A percentile compares a stretch with the other conserved stretches of the same genome.
Conservation (phyloP, 2,113 vertebrate genomes). For the Nanger granti region DNA sequence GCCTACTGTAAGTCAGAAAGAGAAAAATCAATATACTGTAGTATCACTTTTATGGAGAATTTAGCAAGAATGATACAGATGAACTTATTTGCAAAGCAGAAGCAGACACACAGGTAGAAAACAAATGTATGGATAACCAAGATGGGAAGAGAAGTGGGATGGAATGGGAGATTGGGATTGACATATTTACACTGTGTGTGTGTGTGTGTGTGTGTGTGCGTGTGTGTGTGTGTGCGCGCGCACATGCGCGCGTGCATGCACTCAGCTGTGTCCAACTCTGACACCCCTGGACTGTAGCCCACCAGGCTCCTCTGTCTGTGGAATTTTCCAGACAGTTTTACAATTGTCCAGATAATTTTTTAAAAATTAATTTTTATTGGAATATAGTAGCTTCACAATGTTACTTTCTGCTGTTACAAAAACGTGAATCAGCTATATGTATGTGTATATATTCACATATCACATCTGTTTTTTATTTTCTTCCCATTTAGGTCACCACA, state of each 20-base stretch:
- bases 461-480: background rate
- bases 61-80: background rate
- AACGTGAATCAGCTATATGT: background rate
- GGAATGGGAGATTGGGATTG: background rate
- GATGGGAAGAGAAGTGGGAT: background rate
- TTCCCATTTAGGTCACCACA: background rate
- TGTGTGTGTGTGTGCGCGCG: accelerated
- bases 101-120: background rate
- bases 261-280: background rate
- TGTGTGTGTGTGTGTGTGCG: background rate
- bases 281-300: background rate
- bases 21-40: background rate
- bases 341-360: background rate
- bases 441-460: background rate
- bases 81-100: background rate
- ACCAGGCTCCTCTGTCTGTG: background rate
- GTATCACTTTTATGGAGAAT: background rate
- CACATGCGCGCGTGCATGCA: accelerated
- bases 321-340: background rate
- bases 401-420: background rate
- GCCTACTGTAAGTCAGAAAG: background rate
- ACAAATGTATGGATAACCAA: background rate
- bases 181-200: background rate
- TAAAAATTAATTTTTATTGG: background rate
- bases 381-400: background rate